Evolutionary conservation across 2,113 vertebrate species (phyloP), one percentile per base, ranked within the genome.

Genomic region (Spilogale gracilis): DNA sequence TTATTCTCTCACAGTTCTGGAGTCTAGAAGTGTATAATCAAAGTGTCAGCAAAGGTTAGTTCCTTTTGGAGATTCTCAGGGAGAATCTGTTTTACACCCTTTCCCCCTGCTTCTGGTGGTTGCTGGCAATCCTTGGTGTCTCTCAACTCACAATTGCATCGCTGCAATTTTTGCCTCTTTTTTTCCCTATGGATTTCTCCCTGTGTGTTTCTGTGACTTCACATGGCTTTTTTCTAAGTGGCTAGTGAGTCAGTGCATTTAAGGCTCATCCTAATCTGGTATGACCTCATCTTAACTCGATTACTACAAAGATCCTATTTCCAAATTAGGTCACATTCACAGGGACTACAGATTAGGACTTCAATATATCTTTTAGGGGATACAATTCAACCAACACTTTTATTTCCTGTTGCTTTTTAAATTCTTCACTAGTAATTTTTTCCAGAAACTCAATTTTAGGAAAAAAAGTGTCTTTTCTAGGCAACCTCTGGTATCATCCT

Each of bases 361-460:
- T 79, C 52, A 71, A 43, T 5, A 38, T 12, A n/a, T 83, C 21
- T 83, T 84, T 91, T 38, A 18, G 45, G 9, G 13, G n/a, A 50
- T n/a, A 78, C 30, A 84, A 71, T 95, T 81, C 43, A 89, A 52
- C 25, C 20, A 85, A 50, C 25, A 91, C 17, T 89, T 94, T 86
- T 74, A 80, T 73, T 94, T 54, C 50, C 79, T 74, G 3, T 54
- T 94, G 32, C 5, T 88, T 48, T 97, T 94, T 92, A 96, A 79
- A 84, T 89, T 18, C 58, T 23, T 93, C 63, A 73, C 52, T 67
- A 45, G 45, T 54, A 94, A 48, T 63, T 95, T 87, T 78, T 78
- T 85, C 9, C 45, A 81, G 52, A 97, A 97, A 95, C 32, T 81
- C 61, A 76, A 48, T 23, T 80, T 9, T 12, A 82, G 69, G 14